Evolutionary conservation across 2,888 invertebrate species (phyloP).

Genomic region (Melanchra persicariae): DNA sequence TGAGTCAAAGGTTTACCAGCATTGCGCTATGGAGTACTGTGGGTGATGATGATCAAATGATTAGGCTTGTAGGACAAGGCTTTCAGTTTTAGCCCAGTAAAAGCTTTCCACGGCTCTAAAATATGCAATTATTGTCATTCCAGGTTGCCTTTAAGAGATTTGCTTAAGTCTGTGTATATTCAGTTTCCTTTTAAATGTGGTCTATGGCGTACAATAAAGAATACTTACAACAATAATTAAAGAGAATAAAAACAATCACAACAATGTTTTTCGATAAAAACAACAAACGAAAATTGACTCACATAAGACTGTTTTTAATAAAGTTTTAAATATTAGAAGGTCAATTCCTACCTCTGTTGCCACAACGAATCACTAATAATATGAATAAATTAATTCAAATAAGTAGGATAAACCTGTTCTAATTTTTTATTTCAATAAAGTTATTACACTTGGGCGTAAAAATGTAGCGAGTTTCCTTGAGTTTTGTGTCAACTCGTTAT

Average conservation of each 20-base stretch:
- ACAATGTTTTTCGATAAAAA: neutral
- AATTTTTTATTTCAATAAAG: neutral
- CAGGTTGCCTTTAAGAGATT: too few relatives aligned
- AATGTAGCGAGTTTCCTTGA: slow-evolving; percentile 8
- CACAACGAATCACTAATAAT: neutral
- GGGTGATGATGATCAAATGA: neutral
- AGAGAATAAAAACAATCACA: neutral
- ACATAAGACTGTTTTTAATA: neutral
- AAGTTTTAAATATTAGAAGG: neutral
- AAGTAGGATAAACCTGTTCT: neutral
- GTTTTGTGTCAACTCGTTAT: slow-evolving; percentile 6
- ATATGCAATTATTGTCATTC: too few relatives aligned
- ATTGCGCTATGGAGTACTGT: neutral
- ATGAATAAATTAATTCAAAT: neutral
- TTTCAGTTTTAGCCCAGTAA: neutral
- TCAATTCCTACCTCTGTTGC: neutral
- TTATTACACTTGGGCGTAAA: neutral
- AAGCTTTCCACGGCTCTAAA: too few relatives aligned
- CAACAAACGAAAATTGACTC: neutral
- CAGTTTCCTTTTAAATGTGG: too few relatives aligned
- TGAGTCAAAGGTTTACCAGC: neutral
- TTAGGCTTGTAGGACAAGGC: neutral
- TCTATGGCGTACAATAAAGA: too few relatives aligned
- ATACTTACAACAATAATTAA: too few relatives aligned
- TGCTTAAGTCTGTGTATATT: too few relatives aligned